Base-by-base conservation (phyloP, 2,113 vertebrate species). In the Calidris pugnax region DNA sequence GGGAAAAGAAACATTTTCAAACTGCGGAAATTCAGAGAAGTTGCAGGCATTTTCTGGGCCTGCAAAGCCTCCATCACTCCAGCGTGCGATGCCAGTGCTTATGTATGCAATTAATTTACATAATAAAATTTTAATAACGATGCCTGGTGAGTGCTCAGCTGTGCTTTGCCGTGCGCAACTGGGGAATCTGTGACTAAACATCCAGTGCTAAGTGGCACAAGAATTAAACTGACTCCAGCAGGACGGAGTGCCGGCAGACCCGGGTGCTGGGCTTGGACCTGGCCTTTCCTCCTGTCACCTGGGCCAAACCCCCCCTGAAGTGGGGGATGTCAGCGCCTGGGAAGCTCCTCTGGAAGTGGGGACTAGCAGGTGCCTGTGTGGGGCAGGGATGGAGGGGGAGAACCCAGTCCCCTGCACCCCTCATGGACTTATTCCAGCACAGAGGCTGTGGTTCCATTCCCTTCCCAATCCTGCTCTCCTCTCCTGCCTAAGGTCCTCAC, bases 261-360 rank as follows among this genome's bases (percentile, higher is more conserved):
- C 1, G 1, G 13, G 17, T 4, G 0, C 45, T 66, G 60, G 2
- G 28, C 22, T 59, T 1, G 0, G 32, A 62, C 12, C 11, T 4
- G 7, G 23, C 13, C 50, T 68, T 78, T 71, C 56, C 13, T 69
- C 48, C 35, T 17, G 1, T 56, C 55, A 41, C 33, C 24, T 23
- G 1, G 0, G 48, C 33, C 14, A 50, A 82, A 60, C 4, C 6
- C 32, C 4, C 7, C 32, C 35, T 1, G 2, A 26, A 47, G 62
- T 0, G 1, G 15, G 37, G 11, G 9, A 22, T 14, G 2, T 18
- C 37, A 43, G 47, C 0, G 2, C 63, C 33, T 2, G 1, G 39
- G 10, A 55, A 55, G 53, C 24, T 41, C 12, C 60, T 85, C 43
- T 72, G 30, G 45, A 73, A 19, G 63, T 2, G 3, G 20, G 4